These are phyloP conservation scores for Macroramphosus scolopax DNA, from an alignment of 2,797 vertebrate species.

Conservation along the genomic window DNA sequence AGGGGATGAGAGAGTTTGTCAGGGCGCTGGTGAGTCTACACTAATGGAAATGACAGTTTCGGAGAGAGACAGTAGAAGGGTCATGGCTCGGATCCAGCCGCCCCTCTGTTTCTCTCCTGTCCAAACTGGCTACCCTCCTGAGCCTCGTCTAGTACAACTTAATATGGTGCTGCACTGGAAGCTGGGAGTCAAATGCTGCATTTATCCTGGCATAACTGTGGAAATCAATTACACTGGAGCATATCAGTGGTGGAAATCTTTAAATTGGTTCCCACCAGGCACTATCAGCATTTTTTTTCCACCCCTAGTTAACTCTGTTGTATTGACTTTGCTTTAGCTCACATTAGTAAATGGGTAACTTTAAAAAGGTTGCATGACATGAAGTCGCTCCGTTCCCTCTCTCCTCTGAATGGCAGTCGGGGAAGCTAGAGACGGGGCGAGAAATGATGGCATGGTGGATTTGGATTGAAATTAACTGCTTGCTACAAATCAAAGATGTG, in stretches of 20 bases:
- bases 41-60: constrained; percentile 75
- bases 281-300: constrained; percentile 57
- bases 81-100: constrained; percentile 71
- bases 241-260: constrained; percentile 51
- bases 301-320: constrained; percentile 51
- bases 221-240: constrained; percentile 64
- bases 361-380: constrained; percentile 49
- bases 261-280: constrained; percentile 48
- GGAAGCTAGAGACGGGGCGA: constrained; percentile 47
- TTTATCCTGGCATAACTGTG: constrained; percentile 56
- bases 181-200: constrained; percentile 27
- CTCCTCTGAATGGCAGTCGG: constrained; percentile 26
- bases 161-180: constrained; percentile 26
- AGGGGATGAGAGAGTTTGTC: constrained; percentile 68
- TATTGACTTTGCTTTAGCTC: constrained; percentile 32
- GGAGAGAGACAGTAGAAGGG: constrained; percentile 67
- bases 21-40: constrained; percentile 63
- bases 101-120: constrained; percentile 60
- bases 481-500: constrained; percentile 78
- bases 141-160: constrained; percentile 60
- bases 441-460: constrained; percentile 66
- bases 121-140: constrained; percentile 63
- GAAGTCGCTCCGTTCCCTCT: constrained; percentile 26
- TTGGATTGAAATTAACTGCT: constrained; percentile 77
- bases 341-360: constrained; percentile 43